A percentile compares a stretch with the other conserved stretches of the same genome.
These are phyloP conservation scores for Diabrotica virgifera DNA, from an alignment of 1,140 invertebrate species.

Conservation along the genomic window DNA sequence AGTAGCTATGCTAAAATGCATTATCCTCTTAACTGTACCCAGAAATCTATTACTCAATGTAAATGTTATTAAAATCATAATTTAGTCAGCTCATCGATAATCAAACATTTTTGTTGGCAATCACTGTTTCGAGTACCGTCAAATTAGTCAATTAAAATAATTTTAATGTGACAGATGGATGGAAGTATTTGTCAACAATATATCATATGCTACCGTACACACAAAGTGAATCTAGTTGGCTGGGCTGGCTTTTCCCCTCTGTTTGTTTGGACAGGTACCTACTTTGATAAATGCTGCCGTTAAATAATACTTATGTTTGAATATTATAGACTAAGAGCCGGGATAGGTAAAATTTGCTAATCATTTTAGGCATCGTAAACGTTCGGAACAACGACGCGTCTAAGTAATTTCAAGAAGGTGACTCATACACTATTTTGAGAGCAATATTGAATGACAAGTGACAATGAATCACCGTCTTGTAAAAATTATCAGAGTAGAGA, in stretches of 20 bases:
- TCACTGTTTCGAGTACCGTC: conserved; percentile 9
- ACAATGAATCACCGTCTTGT: no score
- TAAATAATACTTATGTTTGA: conserved; percentile 45
- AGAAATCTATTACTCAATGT: conserved; percentile 5
- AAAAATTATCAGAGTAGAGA: no score
- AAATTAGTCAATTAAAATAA: conserved; percentile 45
- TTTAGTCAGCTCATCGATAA: conserved; percentile 5
- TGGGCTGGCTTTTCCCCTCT: not conserved
- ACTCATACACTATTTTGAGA: no score
- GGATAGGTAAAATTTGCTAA: no score
- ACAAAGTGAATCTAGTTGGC: conserved; percentile 29
- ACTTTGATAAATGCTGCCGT: conserved; percentile 39
- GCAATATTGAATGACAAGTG: no score
- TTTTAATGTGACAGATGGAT: conserved; percentile 49
- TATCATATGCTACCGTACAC: conserved; percentile 47
- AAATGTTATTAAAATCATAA: conserved; percentile 14
- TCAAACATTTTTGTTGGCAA: conserved; percentile 10
- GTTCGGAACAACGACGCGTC: no score
- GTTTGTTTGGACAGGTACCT: conserved; percentile 25
- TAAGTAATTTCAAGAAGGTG: no score
- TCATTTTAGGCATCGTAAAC: no score
- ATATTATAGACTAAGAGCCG: no score
- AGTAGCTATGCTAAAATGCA: no score
- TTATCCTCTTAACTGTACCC: no score
- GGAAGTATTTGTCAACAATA: conserved; percentile 42